phyloP scores from a whole-genome alignment of 2,888 invertebrate species.

The Eulithis testata region DNA sequence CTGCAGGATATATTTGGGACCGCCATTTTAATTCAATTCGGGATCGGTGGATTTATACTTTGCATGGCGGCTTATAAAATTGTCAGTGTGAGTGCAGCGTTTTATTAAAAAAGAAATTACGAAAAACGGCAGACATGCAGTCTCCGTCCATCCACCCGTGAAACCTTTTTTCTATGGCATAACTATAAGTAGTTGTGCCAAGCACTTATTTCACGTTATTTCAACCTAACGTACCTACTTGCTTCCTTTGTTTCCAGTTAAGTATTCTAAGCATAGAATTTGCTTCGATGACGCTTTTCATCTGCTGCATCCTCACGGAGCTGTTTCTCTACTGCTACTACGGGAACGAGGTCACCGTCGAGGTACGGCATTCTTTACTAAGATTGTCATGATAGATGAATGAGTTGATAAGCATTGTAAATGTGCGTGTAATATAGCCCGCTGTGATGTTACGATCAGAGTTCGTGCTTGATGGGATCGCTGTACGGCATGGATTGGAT shows the following conservation, averaged over 20 bases:
- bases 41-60: conserved; percentile 75
- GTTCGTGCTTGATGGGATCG: conserved; percentile 64
- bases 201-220: too few species aligned
- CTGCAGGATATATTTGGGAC: conserved; percentile 67
- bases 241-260: conserved; percentile 50
- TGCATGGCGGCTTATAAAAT: conserved; percentile 78
- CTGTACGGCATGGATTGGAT: conserved; percentile 70
- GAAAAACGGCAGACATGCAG: too few species aligned
- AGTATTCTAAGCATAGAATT: conserved; percentile 71
- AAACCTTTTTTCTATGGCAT: too few species aligned
- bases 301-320: conserved; percentile 81
- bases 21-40: conserved; percentile 71
- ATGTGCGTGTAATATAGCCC: too few species aligned
- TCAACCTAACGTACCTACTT: background rate
- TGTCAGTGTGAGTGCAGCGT: conserved; percentile 60
- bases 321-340: conserved; percentile 84
- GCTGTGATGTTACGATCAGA: conserved; percentile 56
- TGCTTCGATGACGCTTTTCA: conserved; percentile 80
- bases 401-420: too few species aligned
- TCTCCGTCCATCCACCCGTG: too few species aligned
- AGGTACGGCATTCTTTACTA: conserved; percentile 59
- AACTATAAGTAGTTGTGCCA: too few species aligned
- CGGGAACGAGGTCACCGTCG: conserved; percentile 82
- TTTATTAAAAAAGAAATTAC: background rate
- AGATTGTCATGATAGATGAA: too few species aligned